phyloP scores from a whole-genome alignment of 2,888 invertebrate genomes.

The Ptychoptera albimana region DNA sequence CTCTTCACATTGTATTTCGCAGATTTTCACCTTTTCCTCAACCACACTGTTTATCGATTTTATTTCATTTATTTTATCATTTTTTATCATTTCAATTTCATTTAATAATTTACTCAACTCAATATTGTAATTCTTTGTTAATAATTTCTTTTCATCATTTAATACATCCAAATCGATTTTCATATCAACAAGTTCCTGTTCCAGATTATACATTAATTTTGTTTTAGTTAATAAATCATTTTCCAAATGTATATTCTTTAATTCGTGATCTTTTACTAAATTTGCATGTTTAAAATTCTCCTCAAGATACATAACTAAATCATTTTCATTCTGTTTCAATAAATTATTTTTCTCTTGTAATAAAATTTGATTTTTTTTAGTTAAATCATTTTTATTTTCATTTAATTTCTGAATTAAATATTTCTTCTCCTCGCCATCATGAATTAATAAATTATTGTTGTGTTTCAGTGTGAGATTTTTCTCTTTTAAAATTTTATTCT shows the following conservation, averaged over 20 bases:
- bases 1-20: slow-evolving; percentile 29
- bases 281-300: too few species aligned
- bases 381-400: background rate
- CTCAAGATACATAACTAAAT: too few species aligned
- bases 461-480: background rate
- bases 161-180: slow-evolving; percentile 3
- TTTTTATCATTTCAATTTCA: slow-evolving; percentile 12
- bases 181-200: background rate
- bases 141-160: slow-evolving; percentile 3
- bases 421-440: too few species aligned
- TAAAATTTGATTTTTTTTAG: background rate
- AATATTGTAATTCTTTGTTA: background rate
- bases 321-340: too few species aligned
- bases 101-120: slow-evolving; percentile 1
- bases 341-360: background rate
- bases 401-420: background rate
- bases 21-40: slow-evolving; percentile 25
- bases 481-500: background rate
- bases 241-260: too few species aligned
- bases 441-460: too few species aligned
- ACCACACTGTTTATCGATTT: slow-evolving; percentile 25
- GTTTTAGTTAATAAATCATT: too few species aligned
- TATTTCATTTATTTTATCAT: slow-evolving; percentile 20
- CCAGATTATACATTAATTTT: background rate
- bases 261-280: too few species aligned